A percentile compares a stretch with the other conserved stretches of the same genome.
These are phyloP conservation scores for Sebastes nivosus DNA, from an alignment of 2,797 vertebrate genomes.

Conservation along the genomic window DNA sequence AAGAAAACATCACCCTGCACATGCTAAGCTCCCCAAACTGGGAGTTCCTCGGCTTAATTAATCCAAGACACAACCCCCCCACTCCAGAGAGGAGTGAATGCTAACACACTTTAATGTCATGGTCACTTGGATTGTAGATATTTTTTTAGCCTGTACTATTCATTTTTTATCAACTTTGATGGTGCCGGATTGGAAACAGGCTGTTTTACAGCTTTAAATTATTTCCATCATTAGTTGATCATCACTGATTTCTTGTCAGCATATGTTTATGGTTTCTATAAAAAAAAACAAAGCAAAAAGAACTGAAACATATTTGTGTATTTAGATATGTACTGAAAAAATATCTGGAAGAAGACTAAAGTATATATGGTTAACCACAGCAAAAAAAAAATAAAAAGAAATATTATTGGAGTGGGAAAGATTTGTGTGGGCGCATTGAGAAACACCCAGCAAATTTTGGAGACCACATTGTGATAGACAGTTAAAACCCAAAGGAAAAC, in stretches of 20 bases:
- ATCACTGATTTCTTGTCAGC: slow-evolving; percentile 18
- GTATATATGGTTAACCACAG: slow-evolving; percentile 69
- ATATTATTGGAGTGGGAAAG: slow-evolving; percentile 69
- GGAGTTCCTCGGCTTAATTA: slow-evolving; percentile 84
- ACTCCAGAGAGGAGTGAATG: slow-evolving; percentile 48
- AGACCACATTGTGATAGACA: slow-evolving; percentile 76
- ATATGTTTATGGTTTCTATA: slow-evolving; percentile 31
- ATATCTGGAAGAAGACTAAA: slow-evolving; percentile 57
- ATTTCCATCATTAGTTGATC: slow-evolving; percentile 4
- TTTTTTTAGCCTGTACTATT: slow-evolving; percentile 2
- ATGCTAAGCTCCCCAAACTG: slow-evolving; percentile 82
- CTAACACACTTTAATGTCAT: slow-evolving; percentile 52
- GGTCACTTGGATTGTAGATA: slow-evolving; percentile 27
- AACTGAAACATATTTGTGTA: slow-evolving; percentile 49
- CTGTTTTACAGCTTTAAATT: slow-evolving; percentile 13
- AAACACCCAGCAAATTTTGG: slow-evolving; percentile 71
- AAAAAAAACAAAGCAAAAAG: background rate
- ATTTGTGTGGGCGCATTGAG: slow-evolving; percentile 66
- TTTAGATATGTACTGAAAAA: slow-evolving; percentile 56
- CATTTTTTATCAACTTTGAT: slow-evolving; percentile 21
- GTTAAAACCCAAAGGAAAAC: slow-evolving; percentile 76
- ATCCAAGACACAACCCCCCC: slow-evolving; percentile 80
- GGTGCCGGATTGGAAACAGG: slow-evolving; percentile 7
- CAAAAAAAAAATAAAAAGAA: slow-evolving; percentile 59
- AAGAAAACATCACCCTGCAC: slow-evolving; percentile 83